Conservation (phyloP, 2,113 vertebrate genomes). For the Vimba vimba region DNA sequence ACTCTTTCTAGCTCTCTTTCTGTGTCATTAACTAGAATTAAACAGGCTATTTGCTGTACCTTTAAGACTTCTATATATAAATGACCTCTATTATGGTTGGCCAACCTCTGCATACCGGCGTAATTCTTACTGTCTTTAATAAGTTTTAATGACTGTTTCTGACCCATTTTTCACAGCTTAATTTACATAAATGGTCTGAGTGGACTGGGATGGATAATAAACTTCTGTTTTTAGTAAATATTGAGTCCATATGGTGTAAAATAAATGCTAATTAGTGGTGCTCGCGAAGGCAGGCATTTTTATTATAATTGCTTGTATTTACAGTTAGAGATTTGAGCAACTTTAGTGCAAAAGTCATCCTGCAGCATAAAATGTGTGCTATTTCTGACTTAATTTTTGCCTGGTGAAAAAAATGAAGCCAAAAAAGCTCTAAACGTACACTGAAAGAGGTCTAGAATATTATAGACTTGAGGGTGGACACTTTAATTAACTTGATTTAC, state of each 20-base stretch:
- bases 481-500: not conserved
- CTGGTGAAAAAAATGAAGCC: not conserved
- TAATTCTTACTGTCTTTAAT: constrained; percentile 21
- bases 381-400: not conserved
- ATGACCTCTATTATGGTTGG: constrained; percentile 1
- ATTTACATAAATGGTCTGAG: constrained; percentile 12
- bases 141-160: constrained; percentile 14
- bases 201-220: not conserved
- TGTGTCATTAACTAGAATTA: not conserved
- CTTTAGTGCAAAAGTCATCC: not conserved
- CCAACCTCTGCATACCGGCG: not conserved
- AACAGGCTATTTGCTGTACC: not conserved
- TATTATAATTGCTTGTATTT: not conserved
- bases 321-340: not conserved
- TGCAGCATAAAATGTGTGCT: not conserved
- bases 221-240: constrained; percentile 5
- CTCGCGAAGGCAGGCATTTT: not conserved
- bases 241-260: not conserved
- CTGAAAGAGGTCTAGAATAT: not conserved
- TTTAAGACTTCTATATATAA: constrained; percentile 20
- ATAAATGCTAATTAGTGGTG: not conserved
- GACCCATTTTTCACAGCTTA: constrained; percentile 4
- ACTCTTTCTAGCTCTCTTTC: not conserved
- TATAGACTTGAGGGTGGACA: not conserved
- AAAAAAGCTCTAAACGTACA: not conserved